Evolutionary conservation across 64 coral and sea anemone species (phyloP), one percentile per base, ranked within the genome.

Genomic region (Orbicella faveolata): DNA sequence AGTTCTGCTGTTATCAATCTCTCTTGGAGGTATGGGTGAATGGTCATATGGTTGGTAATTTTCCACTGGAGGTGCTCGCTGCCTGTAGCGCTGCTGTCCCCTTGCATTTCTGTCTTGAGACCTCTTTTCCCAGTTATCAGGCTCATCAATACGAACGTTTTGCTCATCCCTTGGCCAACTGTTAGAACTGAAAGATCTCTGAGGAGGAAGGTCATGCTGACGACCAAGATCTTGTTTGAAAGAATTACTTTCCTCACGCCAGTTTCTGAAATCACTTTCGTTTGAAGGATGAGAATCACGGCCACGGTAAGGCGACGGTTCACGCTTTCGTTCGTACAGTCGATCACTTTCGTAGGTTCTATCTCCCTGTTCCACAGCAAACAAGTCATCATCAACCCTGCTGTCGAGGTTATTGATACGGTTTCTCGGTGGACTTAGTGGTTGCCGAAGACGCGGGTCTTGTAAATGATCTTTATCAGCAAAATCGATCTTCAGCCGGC

Each of bases 391-490:
- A 77, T 83, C 77, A 85, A 85, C 82, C 52, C 82, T 84, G 72
- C 84, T 77, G 74, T 97, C 87, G 68, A 94, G 63, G 73, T 97
- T 91, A 76, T 90, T 97, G 34, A 89, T 66, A 19, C 95, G 92
- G 65, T 75, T 92, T 55, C 95, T 85, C 73, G 95, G 85, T 34
- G 95, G 95, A 63, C 73, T 97, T 21, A 85, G 48, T 67, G 88
- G 88, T 79, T 92, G 88, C 36, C 88, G 92, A 72, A 94, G 87
- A 61, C 89, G 92, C 2, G 79, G 89, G 75, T 91, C 95, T 90
- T 94, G 88, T 64, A 94, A 94, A 94, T 99, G 97, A n/a, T 95
- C 94, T 99, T 96, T 93, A 89, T 99, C 97, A 63, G 97, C 97
- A 92, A 99, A 99, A 93, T 99, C 97, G 81, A 99, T 99, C 89